Base-by-base conservation (phyloP, 1,140 invertebrate genomes). In the Euschistus heros region DNA sequence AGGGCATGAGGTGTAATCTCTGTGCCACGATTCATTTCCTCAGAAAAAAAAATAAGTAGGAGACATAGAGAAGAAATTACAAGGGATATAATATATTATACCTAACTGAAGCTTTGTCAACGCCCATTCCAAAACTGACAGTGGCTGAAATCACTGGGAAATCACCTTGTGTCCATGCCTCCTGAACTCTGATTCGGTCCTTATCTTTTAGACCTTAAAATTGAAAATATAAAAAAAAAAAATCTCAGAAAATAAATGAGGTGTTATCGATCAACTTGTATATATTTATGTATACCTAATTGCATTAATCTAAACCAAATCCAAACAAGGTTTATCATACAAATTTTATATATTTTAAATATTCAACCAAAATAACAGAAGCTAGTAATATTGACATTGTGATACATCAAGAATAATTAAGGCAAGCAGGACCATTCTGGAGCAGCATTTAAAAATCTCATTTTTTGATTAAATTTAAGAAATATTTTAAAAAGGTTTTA, bases 101-200 rank as follows among this genome's bases (percentile, higher is more conserved):
- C 81, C 86, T 79, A 14, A 88, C 86, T 69, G 83, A 78, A 2
- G 79, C 73, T 74, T 88, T 88, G 72, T 88, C 86, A 18, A 88
- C 81, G 50, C 86, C 86, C 86, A 88, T 88, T 24, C 86, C 86
- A 77, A 88, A 88, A 72, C 83, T 85, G 67, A 88, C 80, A 18
- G 85, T 87, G 10, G 81, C 81, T 55, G 75, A 75, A 59, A 83
- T 83, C 3, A 87, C 78, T 55, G 83, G 80, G 47, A 82, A 76
- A 63, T 76, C 75, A 14, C 84, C 86, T 62, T 77, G 73, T 77
- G 84, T 84, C 86, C 86, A 89, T 24, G 81, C 79, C 54, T 77
- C 76, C 73, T 89, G 87, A 18, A 82, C 77, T 60, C 75, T 71
- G 22, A 75, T 72, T 62, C 87, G 73, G 54, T 80, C 73, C 50